Conservation (phyloP, 2,797 vertebrate genomes). For the Apodemus agrarius region DNA sequence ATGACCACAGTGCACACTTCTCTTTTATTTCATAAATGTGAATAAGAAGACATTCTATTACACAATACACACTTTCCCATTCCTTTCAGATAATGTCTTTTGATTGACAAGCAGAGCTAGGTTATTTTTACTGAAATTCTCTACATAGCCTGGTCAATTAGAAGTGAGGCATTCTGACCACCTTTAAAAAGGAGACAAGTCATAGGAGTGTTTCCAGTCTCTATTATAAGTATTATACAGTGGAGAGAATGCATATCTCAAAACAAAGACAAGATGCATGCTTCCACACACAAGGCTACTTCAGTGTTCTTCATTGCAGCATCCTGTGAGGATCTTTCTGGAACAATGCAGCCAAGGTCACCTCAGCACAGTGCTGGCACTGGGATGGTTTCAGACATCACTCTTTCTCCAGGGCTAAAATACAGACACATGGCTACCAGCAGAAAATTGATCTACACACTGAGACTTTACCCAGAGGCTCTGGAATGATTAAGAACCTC, state of each 20-base stretch:
- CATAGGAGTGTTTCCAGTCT: neutral
- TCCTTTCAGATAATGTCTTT: neutral
- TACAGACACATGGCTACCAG: neutral
- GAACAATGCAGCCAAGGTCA: neutral
- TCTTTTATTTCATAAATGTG: neutral
- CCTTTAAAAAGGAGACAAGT: neutral
- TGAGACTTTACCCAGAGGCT: neutral
- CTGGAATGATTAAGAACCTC: neutral
- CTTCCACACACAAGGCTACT: neutral
- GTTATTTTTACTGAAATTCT: neutral
- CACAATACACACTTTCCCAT: neutral
- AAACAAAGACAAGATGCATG: neutral
- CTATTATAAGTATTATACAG: neutral
- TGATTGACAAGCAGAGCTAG: neutral
- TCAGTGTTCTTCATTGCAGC: neutral
- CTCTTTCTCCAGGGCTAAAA: neutral
- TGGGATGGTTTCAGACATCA: neutral
- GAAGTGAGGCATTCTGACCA: neutral
- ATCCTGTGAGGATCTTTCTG: neutral
- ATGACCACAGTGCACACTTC: neutral
- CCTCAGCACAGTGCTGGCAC: neutral
- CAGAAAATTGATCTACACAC: neutral
- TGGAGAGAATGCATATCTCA: neutral
- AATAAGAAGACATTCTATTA: neutral
- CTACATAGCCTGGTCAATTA: neutral